Conservation (phyloP, 2,888 invertebrate species). For the Balanococcus diminutus region DNA sequence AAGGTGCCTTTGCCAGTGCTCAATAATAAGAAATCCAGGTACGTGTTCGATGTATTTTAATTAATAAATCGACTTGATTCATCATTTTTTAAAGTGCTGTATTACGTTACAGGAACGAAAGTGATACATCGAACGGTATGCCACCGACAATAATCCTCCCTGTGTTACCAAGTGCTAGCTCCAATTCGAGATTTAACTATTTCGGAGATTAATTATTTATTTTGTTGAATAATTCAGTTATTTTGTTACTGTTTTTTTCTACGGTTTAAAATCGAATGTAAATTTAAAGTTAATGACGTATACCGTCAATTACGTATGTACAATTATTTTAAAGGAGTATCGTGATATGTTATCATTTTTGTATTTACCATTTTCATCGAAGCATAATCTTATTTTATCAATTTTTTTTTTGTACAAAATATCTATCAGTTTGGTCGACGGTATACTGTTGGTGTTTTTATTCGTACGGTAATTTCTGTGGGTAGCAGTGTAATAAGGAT, state of each 20-base stretch:
- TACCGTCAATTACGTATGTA: not conserved
- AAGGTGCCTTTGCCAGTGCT: slow-evolving; percentile 77
- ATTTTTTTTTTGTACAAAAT: not conserved
- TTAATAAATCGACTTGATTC: not conserved
- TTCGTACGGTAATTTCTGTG: not conserved
- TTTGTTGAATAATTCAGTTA: too few relatives aligned
- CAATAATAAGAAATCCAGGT: slow-evolving; percentile 41
- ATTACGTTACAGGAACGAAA: not conserved
- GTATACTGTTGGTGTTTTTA: not conserved
- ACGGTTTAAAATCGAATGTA: not conserved
- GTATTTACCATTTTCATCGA: not conserved
- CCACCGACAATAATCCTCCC: slow-evolving; percentile 45
- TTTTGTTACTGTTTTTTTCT: not conserved
- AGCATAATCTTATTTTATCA: not conserved
- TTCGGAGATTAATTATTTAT: slow-evolving; percentile 6
- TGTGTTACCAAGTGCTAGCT: slow-evolving; percentile 43
- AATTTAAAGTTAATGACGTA: not conserved
- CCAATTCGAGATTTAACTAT: slow-evolving; percentile 39
- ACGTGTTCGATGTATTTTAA: not conserved
- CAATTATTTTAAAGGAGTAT: not conserved
- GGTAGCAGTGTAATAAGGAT: not conserved
- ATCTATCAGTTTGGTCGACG: not conserved
- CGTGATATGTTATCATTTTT: not conserved
- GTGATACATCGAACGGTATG: not conserved
- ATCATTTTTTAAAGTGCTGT: too few relatives aligned